A percentile compares a stretch with the other conserved stretches of the same genome.
Evolutionary conservation across 1,140 invertebrate genomes (phyloP).

Genomic region (Nymphalis io): DNA sequence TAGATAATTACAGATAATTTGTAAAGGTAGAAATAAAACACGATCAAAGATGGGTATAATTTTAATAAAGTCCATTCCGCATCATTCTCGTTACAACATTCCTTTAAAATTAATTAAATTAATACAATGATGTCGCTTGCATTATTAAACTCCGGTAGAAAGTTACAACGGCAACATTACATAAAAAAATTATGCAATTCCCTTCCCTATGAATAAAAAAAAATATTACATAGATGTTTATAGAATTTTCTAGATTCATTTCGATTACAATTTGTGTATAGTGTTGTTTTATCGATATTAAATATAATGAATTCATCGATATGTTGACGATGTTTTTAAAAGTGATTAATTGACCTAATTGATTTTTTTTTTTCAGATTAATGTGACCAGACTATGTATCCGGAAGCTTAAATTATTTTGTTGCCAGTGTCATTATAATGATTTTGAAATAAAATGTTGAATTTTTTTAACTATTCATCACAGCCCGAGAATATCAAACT

Average conservation of each 20-base stretch:
- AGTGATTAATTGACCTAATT: constrained; percentile 53
- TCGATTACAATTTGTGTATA: not conserved
- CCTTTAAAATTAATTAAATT: constrained; percentile 49
- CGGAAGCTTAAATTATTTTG: constrained; percentile 34
- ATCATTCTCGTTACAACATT: constrained; percentile 48
- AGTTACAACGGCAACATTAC: constrained; percentile 22
- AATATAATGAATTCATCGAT: constrained; percentile 34
- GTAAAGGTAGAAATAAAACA: constrained; percentile 36
- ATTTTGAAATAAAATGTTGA: constrained; percentile 32
- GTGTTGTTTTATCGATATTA: constrained; percentile 12
- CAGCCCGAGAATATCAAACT: constrained; percentile 69
- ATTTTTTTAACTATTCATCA: constrained; percentile 58
- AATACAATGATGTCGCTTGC: constrained; percentile 1
- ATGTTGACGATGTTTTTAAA: constrained; percentile 39
- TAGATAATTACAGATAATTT: too few relatives aligned
- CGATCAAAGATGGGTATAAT: constrained; percentile 50
- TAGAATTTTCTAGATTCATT: not conserved
- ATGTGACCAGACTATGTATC: constrained; percentile 29
- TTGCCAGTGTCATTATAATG: constrained; percentile 43
- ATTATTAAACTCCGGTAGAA: constrained; percentile 19
- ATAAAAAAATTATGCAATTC: constrained; percentile 5
- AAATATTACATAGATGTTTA: not conserved
- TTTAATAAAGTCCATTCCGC: constrained; percentile 59
- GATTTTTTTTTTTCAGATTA: constrained; percentile 43
- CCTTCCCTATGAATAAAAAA: constrained; percentile 9